Base-by-base conservation (phyloP, 1,140 invertebrate genomes). In the Penaeus chinensis region DNA sequence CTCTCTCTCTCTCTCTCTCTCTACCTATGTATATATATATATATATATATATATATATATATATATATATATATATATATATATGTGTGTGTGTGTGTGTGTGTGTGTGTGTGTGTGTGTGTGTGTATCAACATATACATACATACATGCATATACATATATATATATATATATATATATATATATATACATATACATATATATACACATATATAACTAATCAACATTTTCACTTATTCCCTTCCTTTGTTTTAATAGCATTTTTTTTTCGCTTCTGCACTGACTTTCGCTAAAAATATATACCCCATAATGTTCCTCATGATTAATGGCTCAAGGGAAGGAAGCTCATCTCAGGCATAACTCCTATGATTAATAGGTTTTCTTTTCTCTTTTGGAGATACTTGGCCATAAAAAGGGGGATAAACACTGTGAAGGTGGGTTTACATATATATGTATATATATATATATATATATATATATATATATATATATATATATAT, bases 401-500 rank as follows among this genome's bases (percentile, higher is more conserved):
- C 10, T 18, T n/a, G 32, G 66, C 13, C n/a, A 71, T 13, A 71
- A 32, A 71, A 16, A 71, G 20, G 22, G 66, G 32, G 66, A 24
- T n/a, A n/a, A 32, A 71, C n/a, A 71, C 13, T 3, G 19, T 13
- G 66, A 18, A 32, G 8, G 65, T 7, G 65, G 16, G n/a, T 71
- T 24, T n/a, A 24, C 3, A 69, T 69, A n/a, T 69, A n/a, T 69
- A 69, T 69, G 3, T 69, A 69, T 69, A 69, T 13, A 69, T 69
- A 69, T 69, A 20, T 69, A 69, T 69, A 69, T 71, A 71, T 71
- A 71, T 71, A 71, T 71, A 71, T 71, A 71, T 71, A 71, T 71
- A 71, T 71, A 71, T 71, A 71, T 71, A 71, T 71, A 71, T 71
- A 71, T 71, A 71, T 71, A 71, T 71, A 71, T 71, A 71, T 71